Evolutionary conservation across 2,797 vertebrate genomes (phyloP).

Genomic region (Pempheris klunzingeri): DNA sequence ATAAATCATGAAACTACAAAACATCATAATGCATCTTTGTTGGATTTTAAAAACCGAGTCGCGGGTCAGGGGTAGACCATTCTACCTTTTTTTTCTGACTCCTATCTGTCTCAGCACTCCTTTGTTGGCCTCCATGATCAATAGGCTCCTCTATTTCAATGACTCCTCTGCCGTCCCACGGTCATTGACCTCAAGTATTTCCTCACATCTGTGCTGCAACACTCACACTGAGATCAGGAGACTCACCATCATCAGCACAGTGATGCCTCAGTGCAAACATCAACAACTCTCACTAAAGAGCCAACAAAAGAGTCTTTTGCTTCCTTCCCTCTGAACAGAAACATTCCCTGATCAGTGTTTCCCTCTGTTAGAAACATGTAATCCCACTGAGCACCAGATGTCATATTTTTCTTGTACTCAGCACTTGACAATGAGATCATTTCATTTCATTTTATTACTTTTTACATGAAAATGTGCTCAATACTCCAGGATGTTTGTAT

Average conservation of each 20-base stretch:
- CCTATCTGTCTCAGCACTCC: constrained; percentile 23
- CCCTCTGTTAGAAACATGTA: constrained; percentile 9
- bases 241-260: constrained; percentile 68
- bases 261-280: constrained; percentile 70
- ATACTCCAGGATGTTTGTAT: background rate
- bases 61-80: background rate
- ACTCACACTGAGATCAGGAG: constrained; percentile 80
- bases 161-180: constrained; percentile 58
- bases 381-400: constrained; percentile 27
- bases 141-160: constrained; percentile 75
- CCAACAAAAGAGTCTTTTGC: constrained; percentile 57
- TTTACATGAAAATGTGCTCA: too few relatives aligned
- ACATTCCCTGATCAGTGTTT: constrained; percentile 43
- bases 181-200: constrained; percentile 78
- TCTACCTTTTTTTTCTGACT: constrained; percentile 5
- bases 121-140: constrained; percentile 59
- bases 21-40: constrained; percentile 19
- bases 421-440: background rate
- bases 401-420: background rate
- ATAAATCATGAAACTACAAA: constrained; percentile 28
- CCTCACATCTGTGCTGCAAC: constrained; percentile 76
- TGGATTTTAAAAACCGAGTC: constrained; percentile 26
- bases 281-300: constrained; percentile 61
- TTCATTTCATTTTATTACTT: too few relatives aligned
- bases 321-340: constrained; percentile 47